Base-by-base conservation (phyloP, 2,888 invertebrate genomes). In the Gryllus longicercus region DNA sequence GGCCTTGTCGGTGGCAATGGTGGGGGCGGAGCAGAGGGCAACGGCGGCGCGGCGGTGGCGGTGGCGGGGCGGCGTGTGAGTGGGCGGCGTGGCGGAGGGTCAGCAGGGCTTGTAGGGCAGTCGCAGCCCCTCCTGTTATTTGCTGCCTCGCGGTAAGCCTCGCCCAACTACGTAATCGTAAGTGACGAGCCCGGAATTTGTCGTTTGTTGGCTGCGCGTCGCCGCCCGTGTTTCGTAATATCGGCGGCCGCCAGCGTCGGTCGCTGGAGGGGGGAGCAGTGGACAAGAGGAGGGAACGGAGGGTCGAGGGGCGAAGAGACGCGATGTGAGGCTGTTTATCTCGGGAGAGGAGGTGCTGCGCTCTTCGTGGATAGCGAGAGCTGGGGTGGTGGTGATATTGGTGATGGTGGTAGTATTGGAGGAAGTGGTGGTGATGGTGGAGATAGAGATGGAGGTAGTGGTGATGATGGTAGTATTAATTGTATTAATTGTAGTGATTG, bases 131-230 rank as follows among this genome's bases (percentile, higher is more conserved):
- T 14, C 63, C 63, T 18, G 79, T 81, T 81, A 81, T 81, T 81
- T 81, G 81, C 79, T 79, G 75, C 77, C 80, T 77, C 78, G 81
- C 21, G 74, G 51, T 80, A 79, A 80, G 79, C 77, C 80, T 51
- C 51, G 75, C 81, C 77, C 63, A 63, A 50, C 80, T 76, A n/a
- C 82, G 82, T 84, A 85, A 85, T 84, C 83, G 84, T 84, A 84
- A 85, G 82, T 84, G 84, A 85, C 84, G 85, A 84, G 83, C 84
- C 83, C 84, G 84, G 83, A 82, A 84, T 83, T 82, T 83, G 83
- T 84, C 84, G 84, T 84, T 84, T 83, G 82, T 81, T 82, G 81
- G 83, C 83, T 84, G 84, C 84, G 84, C 83, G 84, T 84, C 83
- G 63, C 63, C n/a, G 63, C 63, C 83, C 80, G 78, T 81, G 81